Percentiles rank a stretch among this genome's conserved stretches.
Conservation (phyloP, 1,140 invertebrate genomes). For the Trichoplusia ni region DNA sequence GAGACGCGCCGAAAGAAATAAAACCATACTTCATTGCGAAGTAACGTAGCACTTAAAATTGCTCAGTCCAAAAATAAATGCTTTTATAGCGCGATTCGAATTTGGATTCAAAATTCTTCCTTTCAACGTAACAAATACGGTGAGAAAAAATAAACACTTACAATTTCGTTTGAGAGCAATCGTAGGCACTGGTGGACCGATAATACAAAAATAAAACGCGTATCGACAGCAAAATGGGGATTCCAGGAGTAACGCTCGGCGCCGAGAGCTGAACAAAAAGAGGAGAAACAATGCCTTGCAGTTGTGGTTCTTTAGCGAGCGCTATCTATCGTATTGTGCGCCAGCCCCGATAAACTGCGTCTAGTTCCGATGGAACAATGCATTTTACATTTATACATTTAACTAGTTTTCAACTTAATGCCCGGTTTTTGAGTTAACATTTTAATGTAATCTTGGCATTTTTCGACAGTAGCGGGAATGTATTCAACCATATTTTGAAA, state of each 20-base stretch:
- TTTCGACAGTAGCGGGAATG: too few relatives aligned
- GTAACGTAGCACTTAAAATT: too few relatives aligned
- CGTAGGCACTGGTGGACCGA: background rate
- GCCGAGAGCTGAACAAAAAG: background rate
- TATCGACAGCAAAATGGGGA: conserved; percentile 9
- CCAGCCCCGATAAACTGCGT: background rate
- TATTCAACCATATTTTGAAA: too few relatives aligned
- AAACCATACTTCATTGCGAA: too few relatives aligned
- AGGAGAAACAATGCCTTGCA: background rate
- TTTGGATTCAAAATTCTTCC: too few relatives aligned
- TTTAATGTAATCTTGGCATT: background rate
- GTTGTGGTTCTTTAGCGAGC: conserved; percentile 15
- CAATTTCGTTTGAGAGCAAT: background rate
- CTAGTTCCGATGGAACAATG: background rate
- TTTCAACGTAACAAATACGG: too few relatives aligned
- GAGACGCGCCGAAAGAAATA: too few relatives aligned
- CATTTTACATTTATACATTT: background rate
- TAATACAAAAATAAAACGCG: conserved; percentile 1
- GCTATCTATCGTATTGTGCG: conserved; percentile 3
- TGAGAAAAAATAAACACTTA: background rate
- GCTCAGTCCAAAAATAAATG: too few relatives aligned
- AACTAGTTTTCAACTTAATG: background rate
- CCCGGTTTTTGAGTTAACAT: background rate
- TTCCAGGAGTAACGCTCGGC: conserved; percentile 1
- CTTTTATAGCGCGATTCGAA: too few relatives aligned